Evolutionary conservation across 2,888 invertebrate species (phyloP), one percentile per base, ranked within the genome.

Genomic region (Ophion ellenae): DNA sequence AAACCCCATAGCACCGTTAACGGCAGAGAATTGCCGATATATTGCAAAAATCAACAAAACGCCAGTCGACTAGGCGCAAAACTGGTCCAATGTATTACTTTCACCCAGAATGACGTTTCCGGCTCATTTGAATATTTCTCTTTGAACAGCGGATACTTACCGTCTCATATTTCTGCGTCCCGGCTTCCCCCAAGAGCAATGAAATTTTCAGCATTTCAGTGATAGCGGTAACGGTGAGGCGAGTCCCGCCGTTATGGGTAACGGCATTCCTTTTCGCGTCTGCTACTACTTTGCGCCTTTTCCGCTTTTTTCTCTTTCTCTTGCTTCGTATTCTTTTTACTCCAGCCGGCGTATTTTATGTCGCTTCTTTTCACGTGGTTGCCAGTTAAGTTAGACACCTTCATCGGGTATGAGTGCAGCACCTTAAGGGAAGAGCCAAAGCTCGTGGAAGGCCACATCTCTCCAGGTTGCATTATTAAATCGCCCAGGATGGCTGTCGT

Each of bases 401-500:
- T 61, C 67, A 80, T 67, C 53, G 59, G 59, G 24, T 53, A 74
- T 32, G 67, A 36, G 64, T 32, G 28, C n/a, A 83, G 63, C 78
- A 64, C 61, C 53, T 63, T 76, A 45, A 64, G 20, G 47, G 61
- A 10, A 63, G 47, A 70, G 74, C 24, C 67, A 70, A 63, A 59
- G 74, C 69, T 74, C 84, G 40, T 85, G 36, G 74, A 73, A 32
- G 24, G 14, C 61, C 61, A 36, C 67, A 66, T 83, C 76, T 73
- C 63, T 76, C 14, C 76, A 36, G 53, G 67, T 74, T 86, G 76
- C 76, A 84, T 86, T 87, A 86, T 86, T 85, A 85, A 87, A 84
- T 70, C 80, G 45, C 61, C 59, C 24, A 40, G 57, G 70, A 77
- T 80, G 80, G 80, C 73, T 83, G 75, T 14, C 69, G 71, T 81